These are phyloP conservation scores for Idaea aversata DNA, from an alignment of 2,888 invertebrate genomes.

Conservation along the genomic window DNA sequence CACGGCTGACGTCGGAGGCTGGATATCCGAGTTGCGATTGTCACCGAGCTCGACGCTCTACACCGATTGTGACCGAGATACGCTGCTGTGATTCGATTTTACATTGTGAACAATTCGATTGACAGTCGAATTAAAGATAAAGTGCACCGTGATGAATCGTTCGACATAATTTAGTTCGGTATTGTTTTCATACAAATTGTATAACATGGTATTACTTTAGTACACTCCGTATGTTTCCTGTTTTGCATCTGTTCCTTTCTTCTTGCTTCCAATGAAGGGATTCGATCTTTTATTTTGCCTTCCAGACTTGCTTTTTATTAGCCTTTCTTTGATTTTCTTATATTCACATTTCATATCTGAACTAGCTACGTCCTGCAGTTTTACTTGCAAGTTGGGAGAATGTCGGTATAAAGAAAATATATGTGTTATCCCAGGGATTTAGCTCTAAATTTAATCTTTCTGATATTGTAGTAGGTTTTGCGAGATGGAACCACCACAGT, in stretches of 20 bases:
- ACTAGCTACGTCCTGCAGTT: not conserved
- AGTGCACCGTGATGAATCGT: slow-evolving; percentile 13
- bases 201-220: slow-evolving; percentile 13
- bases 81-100: slow-evolving; percentile 52
- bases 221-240: slow-evolving; percentile 24
- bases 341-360: not conserved
- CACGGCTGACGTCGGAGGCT: slow-evolving; percentile 31
- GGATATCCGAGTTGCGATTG: slow-evolving; percentile 7
- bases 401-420: not conserved
- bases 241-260: slow-evolving; percentile 20
- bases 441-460: no score
- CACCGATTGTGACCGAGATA: slow-evolving; percentile 70
- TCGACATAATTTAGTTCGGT: slow-evolving; percentile 19
- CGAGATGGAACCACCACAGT: no score
- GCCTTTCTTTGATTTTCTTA: not conserved
- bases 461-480: no score
- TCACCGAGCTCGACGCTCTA: slow-evolving; percentile 33
- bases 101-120: slow-evolving; percentile 52
- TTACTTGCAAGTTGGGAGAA: not conserved
- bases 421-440: not conserved
- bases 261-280: not conserved
- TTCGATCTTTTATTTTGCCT: not conserved
- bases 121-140: slow-evolving; percentile 51
- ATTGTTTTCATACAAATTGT: slow-evolving; percentile 21
- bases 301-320: not conserved